phyloP scores from a whole-genome alignment of 2,797 vertebrate genomes.

The Gobio occitaniae region DNA sequence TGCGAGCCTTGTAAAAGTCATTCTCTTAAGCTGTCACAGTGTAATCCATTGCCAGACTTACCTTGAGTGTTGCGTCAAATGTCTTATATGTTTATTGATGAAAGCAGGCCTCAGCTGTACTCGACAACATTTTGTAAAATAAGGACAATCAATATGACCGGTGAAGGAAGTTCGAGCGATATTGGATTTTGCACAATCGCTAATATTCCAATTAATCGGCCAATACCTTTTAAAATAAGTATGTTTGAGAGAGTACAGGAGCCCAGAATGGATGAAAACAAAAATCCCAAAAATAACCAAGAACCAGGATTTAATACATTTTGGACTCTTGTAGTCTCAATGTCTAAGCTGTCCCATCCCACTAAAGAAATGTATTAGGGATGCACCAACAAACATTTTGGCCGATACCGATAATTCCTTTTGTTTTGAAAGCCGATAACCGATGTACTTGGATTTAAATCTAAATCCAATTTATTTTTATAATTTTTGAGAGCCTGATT shows the following conservation, averaged over 20 bases:
- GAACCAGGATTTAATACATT: no score
- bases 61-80: conserved; percentile 21
- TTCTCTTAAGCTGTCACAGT: conserved; percentile 26
- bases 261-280: neutral
- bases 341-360: neutral
- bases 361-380: neutral
- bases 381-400: no score
- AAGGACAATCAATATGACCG: neutral
- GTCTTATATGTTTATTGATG: conserved; percentile 4
- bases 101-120: neutral
- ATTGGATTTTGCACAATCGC: neutral
- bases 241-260: neutral
- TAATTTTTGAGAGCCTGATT: no score
- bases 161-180: neutral
- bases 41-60: conserved; percentile 4
- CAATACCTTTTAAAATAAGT: neutral
- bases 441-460: no score
- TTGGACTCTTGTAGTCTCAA: no score
- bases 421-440: no score
- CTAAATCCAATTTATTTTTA: no score
- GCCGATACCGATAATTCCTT: no score
- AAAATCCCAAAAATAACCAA: no score
- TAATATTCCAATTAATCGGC: neutral
- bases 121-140: neutral
- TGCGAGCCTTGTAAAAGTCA: conserved; percentile 41